phyloP scores from a whole-genome alignment of 2,888 invertebrate species.

The Ornithoptera priamus region DNA sequence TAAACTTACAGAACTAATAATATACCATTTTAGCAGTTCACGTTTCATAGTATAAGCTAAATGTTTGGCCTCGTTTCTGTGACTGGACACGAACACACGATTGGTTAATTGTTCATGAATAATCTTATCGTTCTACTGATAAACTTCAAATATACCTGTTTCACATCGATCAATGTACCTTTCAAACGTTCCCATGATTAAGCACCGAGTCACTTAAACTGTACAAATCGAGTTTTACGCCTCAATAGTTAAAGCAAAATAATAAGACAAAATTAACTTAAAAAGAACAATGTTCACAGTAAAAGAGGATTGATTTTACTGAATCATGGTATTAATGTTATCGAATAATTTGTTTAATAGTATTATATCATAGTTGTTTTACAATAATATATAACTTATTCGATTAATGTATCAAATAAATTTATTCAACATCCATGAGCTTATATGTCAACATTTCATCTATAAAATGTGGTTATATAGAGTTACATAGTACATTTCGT shows the following conservation, averaged over 20 bases:
- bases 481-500: slow-evolving; percentile 38
- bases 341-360: no score
- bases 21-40: slow-evolving; percentile 1
- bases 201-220: slow-evolving; percentile 24
- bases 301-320: slow-evolving; percentile 19
- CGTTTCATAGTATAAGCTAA: slow-evolving; percentile 1
- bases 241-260: slow-evolving; percentile 17
- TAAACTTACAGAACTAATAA: slow-evolving; percentile 11
- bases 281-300: slow-evolving; percentile 7
- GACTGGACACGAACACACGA: slow-evolving; percentile 47
- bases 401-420: not conserved
- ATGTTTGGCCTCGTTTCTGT: slow-evolving; percentile 44
- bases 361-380: not conserved
- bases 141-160: slow-evolving; percentile 56
- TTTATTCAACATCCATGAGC: slow-evolving; percentile 27
- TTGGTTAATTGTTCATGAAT: slow-evolving; percentile 51
- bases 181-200: slow-evolving; percentile 31
- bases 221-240: slow-evolving; percentile 29
- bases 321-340: slow-evolving; percentile 8
- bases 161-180: slow-evolving; percentile 54
- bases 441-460: slow-evolving; percentile 51
- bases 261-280: not conserved
- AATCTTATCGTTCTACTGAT: slow-evolving; percentile 71
- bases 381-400: not conserved
- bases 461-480: slow-evolving; percentile 33